phyloP scores from a whole-genome alignment of 2,113 vertebrate genomes.

The Ctenodactylus gundi region DNA sequence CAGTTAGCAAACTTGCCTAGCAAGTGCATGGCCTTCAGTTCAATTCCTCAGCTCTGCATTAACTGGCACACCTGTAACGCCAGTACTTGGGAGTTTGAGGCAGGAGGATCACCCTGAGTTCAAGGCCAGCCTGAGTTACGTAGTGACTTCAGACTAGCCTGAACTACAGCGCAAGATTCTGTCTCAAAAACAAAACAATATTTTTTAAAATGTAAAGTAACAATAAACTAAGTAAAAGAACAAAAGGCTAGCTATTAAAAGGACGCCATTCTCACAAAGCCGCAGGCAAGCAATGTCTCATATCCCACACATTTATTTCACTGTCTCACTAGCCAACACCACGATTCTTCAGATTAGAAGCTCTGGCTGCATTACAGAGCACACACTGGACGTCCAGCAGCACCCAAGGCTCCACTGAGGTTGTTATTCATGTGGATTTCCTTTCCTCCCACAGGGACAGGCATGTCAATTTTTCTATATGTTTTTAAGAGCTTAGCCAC shows the following conservation, averaged over 20 bases:
- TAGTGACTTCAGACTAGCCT: too few species aligned
- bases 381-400: slow-evolving; percentile 52
- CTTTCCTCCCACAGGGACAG: slow-evolving; percentile 66
- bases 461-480: slow-evolving; percentile 73
- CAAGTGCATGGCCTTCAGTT: too few species aligned
- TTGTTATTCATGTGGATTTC: slow-evolving; percentile 72
- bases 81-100: too few species aligned
- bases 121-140: too few species aligned
- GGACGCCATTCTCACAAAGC: slow-evolving; percentile 37
- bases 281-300: not conserved
- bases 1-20: too few species aligned
- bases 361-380: slow-evolving; percentile 65
- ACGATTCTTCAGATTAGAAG: slow-evolving; percentile 51
- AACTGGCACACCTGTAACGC: too few species aligned
- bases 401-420: slow-evolving; percentile 60
- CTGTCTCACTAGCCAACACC: not conserved
- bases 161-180: too few species aligned
- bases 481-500: slow-evolving; percentile 72
- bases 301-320: slow-evolving; percentile 38
- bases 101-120: too few species aligned
- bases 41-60: too few species aligned
- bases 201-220: not conserved
- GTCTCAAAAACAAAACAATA: too few species aligned
- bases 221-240: not conserved
- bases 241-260: slow-evolving; percentile 30